These are phyloP conservation scores for Vanacampus margaritifer DNA, from an alignment of 2,113 vertebrate genomes.

Conservation along the genomic window DNA sequence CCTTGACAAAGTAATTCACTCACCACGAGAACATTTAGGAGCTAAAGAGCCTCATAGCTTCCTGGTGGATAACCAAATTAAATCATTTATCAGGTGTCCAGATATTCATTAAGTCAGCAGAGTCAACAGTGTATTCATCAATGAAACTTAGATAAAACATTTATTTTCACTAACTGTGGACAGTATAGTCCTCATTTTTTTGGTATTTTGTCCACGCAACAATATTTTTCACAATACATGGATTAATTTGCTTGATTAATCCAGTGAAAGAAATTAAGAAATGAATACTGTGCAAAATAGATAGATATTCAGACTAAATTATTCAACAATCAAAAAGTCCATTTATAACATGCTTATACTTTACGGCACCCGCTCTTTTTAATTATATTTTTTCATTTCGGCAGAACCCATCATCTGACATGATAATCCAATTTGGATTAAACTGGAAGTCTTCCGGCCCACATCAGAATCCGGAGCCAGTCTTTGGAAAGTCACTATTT, in stretches of 20 bases:
- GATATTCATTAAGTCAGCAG: neutral
- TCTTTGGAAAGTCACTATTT: slow-evolving; percentile 27
- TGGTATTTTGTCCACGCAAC: neutral
- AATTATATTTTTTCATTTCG: neutral
- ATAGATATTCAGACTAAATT: too few relatives aligned
- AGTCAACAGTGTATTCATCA: neutral
- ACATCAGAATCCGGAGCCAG: slow-evolving; percentile 37
- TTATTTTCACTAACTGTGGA: neutral
- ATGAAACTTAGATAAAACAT: neutral
- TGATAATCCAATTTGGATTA: slow-evolving; percentile 4
- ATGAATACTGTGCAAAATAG: neutral
- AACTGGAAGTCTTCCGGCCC: slow-evolving; percentile 29
- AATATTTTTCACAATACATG: neutral
- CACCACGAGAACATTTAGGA: neutral
- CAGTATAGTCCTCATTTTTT: neutral
- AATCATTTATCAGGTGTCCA: too few relatives aligned
- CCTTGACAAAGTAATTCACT: neutral
- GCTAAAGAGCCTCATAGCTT: too few relatives aligned
- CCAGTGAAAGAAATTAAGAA: neutral
- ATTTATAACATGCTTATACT: neutral
- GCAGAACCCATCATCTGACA: neutral
- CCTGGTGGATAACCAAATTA: too few relatives aligned
- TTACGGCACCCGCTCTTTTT: neutral
- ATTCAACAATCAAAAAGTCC: neutral
- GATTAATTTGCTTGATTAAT: neutral